Conservation (phyloP, 2,113 vertebrate genomes). For the Stomatorhinus ivindoensis region DNA sequence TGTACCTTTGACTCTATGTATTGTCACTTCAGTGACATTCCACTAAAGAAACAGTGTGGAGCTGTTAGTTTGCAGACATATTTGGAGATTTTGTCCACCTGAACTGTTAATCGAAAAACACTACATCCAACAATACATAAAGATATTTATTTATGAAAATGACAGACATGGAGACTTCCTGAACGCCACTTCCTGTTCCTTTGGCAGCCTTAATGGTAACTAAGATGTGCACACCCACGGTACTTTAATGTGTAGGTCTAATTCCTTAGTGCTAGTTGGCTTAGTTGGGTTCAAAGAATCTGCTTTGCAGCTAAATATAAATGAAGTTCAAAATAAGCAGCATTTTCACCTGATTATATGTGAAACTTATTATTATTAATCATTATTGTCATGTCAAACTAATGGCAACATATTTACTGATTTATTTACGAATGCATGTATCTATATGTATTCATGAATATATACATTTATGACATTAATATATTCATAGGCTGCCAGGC, state of each 20-base stretch:
- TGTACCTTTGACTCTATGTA: neutral
- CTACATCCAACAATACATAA: neutral
- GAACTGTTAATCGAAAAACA: neutral
- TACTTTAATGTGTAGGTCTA: neutral
- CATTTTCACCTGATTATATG: neutral
- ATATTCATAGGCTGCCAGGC: neutral
- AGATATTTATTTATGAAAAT: neutral
- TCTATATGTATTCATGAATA: slow-evolving; percentile 2
- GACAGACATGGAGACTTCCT: neutral
- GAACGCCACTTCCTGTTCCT: neutral
- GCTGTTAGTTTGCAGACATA: neutral
- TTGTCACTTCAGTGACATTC: neutral
- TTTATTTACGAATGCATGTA: slow-evolving; percentile 2
- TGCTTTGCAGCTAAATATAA: neutral
- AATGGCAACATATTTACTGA: neutral
- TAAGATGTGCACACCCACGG: too few relatives aligned
- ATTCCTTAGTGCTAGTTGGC: neutral
- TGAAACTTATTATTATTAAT: neutral
- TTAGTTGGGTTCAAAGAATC: neutral
- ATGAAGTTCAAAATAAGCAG: neutral
- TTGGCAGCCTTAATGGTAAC: neutral
- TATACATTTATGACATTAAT: neutral
- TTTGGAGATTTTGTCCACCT: neutral
- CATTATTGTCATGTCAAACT: neutral
- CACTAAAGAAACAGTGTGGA: neutral